Evolutionary conservation across 30 jellyfish, hydroid and myxozoan genomes (phyloP), one percentile per base, ranked within the genome.

Genomic region (Clytia hemisphaerica): DNA sequence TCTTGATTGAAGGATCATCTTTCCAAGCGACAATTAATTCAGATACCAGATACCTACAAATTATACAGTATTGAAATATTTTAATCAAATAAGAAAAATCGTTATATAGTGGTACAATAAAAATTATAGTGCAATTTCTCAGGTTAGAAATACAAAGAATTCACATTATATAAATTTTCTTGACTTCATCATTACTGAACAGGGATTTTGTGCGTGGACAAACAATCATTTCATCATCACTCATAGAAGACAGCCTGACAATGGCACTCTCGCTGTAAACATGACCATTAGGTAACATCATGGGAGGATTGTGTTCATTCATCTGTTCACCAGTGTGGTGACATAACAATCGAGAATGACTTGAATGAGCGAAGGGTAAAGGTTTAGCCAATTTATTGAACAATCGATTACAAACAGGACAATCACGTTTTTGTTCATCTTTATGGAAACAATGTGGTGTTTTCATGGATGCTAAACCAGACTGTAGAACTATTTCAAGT

Each of bases 361-460:
- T 92, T 33, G 94, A 88, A 68, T 88, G 97, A 2, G 97, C 97
- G 57, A 88, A 88, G 1, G 97, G 97, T 37, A 88, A 72, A 4
- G 93, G 93, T 63, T 64, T 67, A 0, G 97, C 94, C 22, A 88
- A 60, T 26, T 73, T 88, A 49, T 79, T 88, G 70, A 88, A 88
- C n/a, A 80, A 63, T 6, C 94, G 84, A 44, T 83, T 46, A 45
- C 97, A 88, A 2, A 88, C 97, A 2, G 97, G 97, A 50, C 97
- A 88, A 77, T 88, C 94, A 10, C 76, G 61, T 53, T 93, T 72
- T 73, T 80, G 76, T 46, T 88, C 97, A 31, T 88, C 97, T 79
- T 79, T 92, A 79, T 88, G 97, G 87, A 79, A 88, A 37, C 97
- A 88, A 51, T 88, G 97, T 12, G 97, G 97, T 37, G 97, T 88